Evolutionary conservation across 2,113 vertebrate genomes (phyloP).

Genomic region (Gopherus evgoodei): DNA sequence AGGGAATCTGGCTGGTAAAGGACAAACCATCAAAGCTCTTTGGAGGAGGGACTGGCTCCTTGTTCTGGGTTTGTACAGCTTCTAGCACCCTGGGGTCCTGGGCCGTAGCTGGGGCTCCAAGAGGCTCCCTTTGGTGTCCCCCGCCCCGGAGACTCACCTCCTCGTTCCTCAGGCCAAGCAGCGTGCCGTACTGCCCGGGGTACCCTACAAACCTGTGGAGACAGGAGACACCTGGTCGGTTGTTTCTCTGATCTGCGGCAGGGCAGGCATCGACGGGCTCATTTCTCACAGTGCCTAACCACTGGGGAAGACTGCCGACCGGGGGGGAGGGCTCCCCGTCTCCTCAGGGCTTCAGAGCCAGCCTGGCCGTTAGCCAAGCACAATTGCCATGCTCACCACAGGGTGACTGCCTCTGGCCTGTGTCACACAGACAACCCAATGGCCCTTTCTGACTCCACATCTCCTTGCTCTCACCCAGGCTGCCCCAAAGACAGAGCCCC

Average conservation of each 20-base stretch:
- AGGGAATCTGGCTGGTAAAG: not conserved
- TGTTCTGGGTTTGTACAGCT: not conserved
- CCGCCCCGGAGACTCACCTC: conserved; percentile 76
- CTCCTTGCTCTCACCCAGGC: not conserved
- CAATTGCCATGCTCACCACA: no score
- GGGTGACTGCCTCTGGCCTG: not conserved
- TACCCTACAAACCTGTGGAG: conserved; percentile 82
- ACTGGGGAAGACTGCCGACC: not conserved
- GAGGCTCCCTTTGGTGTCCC: not conserved
- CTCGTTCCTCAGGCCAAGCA: conserved; percentile 84
- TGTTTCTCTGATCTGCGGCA: not conserved
- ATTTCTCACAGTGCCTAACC: not conserved
- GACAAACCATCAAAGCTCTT: not conserved
- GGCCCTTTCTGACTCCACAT: not conserved
- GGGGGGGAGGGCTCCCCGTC: not conserved
- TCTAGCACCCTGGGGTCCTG: not conserved
- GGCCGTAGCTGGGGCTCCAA: not conserved
- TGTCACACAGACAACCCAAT: not conserved
- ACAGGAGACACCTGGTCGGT: not conserved
- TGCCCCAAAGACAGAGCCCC: not conserved
- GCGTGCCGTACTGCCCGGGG: conserved; percentile 81
- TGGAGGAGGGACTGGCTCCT: not conserved
- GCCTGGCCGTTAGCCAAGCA: not conserved
- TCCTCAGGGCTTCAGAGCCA: not conserved
- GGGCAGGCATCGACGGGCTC: not conserved